Conservation (phyloP, 2,888 invertebrate species). For the Lycaena phlaeas region DNA sequence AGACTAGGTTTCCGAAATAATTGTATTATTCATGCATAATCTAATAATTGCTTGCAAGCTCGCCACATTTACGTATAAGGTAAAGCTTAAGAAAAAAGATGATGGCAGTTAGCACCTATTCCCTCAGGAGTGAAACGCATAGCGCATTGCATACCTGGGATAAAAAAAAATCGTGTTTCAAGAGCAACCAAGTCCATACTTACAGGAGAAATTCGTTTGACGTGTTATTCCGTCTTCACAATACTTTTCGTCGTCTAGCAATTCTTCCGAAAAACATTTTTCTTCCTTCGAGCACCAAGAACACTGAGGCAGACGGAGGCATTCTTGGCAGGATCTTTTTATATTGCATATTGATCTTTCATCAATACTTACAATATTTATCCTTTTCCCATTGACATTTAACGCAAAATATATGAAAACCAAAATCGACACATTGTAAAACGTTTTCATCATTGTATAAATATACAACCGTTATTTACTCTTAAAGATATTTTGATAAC, state of each 20-base stretch:
- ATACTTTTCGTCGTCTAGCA: constrained; percentile 27
- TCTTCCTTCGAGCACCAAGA: constrained; percentile 49
- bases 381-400: constrained; percentile 8
- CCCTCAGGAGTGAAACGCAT: too few relatives aligned
- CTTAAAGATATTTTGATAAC: constrained; percentile 26
- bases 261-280: constrained; percentile 44
- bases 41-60: too few relatives aligned
- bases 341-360: constrained; percentile 47
- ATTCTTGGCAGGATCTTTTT: constrained; percentile 48
- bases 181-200: too few relatives aligned
- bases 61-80: too few relatives aligned
- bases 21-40: too few relatives aligned
- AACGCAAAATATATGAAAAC: neutral
- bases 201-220: constrained; percentile 38
- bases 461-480: constrained; percentile 11
- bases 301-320: constrained; percentile 48
- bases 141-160: too few relatives aligned
- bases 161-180: too few relatives aligned
- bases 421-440: constrained; percentile 13
- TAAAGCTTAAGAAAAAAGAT: too few relatives aligned
- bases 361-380: constrained; percentile 31
- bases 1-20: too few relatives aligned
- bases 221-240: constrained; percentile 39
- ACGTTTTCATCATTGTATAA: constrained; percentile 10
- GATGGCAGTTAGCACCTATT: too few relatives aligned